These are phyloP conservation scores for Microctenopoma stevenorrisi DNA, from an alignment of 2,797 vertebrate genomes.

Conservation along the genomic window DNA sequence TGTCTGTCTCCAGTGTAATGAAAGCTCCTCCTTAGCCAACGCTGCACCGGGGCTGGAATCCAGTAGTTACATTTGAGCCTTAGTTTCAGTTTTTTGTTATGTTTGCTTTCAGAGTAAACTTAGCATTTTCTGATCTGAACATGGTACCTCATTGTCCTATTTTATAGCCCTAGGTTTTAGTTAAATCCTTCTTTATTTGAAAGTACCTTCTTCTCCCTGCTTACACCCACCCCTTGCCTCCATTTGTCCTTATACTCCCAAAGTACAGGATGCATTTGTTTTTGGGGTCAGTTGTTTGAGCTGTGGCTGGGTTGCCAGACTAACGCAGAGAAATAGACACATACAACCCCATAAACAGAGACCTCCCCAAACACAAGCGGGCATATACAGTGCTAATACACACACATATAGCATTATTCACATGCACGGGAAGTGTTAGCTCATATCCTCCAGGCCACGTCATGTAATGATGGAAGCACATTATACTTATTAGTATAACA, in stretches of 20 bases:
- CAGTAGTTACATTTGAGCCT: neutral
- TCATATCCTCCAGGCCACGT: constrained; percentile 13
- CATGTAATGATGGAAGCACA: constrained; percentile 48
- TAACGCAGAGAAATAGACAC: constrained; percentile 19
- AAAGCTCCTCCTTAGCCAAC: constrained; percentile 7
- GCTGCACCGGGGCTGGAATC: neutral
- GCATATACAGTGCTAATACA: neutral
- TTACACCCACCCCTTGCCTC: neutral
- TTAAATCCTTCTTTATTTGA: constrained; percentile 29
- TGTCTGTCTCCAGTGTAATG: constrained; percentile 8
- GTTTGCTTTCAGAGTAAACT: neutral
- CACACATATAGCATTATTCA: too few species aligned
- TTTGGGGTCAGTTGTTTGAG: constrained; percentile 25
- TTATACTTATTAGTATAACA: constrained; percentile 48
- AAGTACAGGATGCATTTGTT: constrained; percentile 15
- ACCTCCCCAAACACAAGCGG: constrained; percentile 13
- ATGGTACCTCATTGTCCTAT: neutral
- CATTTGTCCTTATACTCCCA: neutral
- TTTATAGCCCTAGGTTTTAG: neutral
- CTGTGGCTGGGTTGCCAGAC: constrained; percentile 21
- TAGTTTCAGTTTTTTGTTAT: neutral
- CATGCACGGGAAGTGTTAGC: constrained; percentile 12
- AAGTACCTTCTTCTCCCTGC: neutral
- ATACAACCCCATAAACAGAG: neutral
- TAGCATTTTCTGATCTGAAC: neutral